phyloP scores from a whole-genome alignment of 2,888 invertebrate species.

The Polylopha cassiicola region DNA sequence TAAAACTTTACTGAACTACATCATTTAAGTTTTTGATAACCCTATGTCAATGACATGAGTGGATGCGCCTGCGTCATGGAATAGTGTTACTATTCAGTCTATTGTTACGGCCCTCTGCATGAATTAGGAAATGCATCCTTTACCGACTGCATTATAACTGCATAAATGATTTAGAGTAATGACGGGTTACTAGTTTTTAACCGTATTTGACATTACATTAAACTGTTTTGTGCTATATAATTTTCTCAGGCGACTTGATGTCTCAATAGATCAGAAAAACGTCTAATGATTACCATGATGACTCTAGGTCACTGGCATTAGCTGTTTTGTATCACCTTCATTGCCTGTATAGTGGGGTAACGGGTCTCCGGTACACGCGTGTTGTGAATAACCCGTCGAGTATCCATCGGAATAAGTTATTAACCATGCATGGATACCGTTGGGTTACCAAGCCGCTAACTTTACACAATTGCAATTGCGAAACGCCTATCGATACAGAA shows the following conservation, averaged over 20 bases:
- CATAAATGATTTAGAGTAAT: not conserved
- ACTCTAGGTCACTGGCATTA: conserved; percentile 30
- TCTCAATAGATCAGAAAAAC: too few relatives aligned
- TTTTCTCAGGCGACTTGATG: too few relatives aligned
- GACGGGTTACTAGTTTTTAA: too few relatives aligned
- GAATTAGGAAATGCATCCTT: conserved; percentile 32
- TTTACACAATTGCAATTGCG: too few relatives aligned
- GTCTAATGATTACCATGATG: conserved; percentile 38
- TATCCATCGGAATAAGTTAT: conserved; percentile 18
- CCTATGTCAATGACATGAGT: conserved; percentile 18
- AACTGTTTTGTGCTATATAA: too few relatives aligned
- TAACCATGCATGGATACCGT: conserved; percentile 20
- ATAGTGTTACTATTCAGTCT: conserved; percentile 17
- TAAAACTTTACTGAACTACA: too few relatives aligned
- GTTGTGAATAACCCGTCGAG: conserved; percentile 47
- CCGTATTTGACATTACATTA: too few relatives aligned
- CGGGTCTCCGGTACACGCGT: conserved; percentile 43
- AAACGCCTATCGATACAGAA: too few relatives aligned
- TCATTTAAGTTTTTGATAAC: conserved; percentile 9
- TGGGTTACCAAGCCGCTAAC: too few relatives aligned
- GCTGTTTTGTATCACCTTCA: conserved; percentile 53
- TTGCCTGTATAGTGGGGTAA: conserved; percentile 55
- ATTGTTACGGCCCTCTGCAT: conserved; percentile 29
- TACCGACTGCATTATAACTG: too few relatives aligned
- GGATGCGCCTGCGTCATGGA: conserved; percentile 36